Base-by-base conservation (phyloP, 2,888 invertebrate species). In the Macrosiphum euphorbiae region DNA sequence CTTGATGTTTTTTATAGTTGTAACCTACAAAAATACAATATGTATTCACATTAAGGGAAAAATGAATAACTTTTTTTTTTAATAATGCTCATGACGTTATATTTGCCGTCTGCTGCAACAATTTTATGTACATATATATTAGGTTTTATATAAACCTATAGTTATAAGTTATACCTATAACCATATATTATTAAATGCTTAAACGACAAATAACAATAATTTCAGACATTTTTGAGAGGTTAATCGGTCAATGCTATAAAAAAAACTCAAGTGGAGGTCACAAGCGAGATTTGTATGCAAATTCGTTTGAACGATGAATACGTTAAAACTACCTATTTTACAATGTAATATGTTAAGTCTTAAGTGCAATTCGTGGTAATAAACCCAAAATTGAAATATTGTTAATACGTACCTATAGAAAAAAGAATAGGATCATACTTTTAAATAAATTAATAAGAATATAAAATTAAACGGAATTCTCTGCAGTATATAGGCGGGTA, bases 241-340 rank as follows among this genome's bases (percentile, higher is more conserved):
- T 50, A 90, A 50, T 67, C 90, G 67, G 90, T 78, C 47, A 90
- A 78, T 50, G 58, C 41, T 58, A 89, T 58, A 44, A 55, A 67
- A 44, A 90, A 90, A 67, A 24, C 3, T 16, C 50, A 50, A 11
- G 24, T 35, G 67, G 67, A 90, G 90, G 67, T 78, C 90, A 78
- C 50, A 35, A 78, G 47, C 50, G 28, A 50, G 26, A 50, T 78
- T 78, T 89, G 28, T 90, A 78, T 67, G 90, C 67, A 78, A 78
- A 90, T 90, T 67, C 35, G 35, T 78, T 35, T 50, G 24, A 90
- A 67, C 90, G 41, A 58, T 28, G 26, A 90, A n/a, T 13, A 26
- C 24, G 67, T 35, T 50, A 41, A 41, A 88, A 35, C 35, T 67
- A 67, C 7, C 67, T 67, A 67, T 67, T 7, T 67, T 67, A 67